Evolutionary conservation across 2,888 invertebrate species (phyloP).

Genomic region (Trissolcus japonicus): DNA sequence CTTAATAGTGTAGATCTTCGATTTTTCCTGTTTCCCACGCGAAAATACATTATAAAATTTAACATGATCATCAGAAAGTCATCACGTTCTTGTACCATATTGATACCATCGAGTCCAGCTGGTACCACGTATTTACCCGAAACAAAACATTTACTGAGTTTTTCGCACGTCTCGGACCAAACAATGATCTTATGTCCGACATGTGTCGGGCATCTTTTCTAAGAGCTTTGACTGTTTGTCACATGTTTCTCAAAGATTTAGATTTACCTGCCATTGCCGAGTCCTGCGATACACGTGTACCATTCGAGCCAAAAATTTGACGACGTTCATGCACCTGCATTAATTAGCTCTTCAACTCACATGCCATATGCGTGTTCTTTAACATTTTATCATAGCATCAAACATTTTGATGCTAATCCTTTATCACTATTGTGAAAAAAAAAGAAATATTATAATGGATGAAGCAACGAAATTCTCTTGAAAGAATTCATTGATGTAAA

Average conservation of each 20-base stretch:
- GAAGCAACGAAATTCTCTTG: not conserved
- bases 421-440: not conserved
- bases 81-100: not conserved
- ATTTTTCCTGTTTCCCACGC: slow-evolving; percentile 1
- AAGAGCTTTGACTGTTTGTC: slow-evolving; percentile 64
- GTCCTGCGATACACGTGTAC: slow-evolving; percentile 65
- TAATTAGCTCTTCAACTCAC: slow-evolving; percentile 60
- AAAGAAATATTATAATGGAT: not conserved
- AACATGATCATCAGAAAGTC: not conserved
- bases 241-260: slow-evolving; percentile 62
- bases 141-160: not conserved
- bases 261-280: slow-evolving; percentile 61
- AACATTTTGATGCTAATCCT: not conserved
- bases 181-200: slow-evolving; percentile 56
- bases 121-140: not conserved
- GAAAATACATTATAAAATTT: not conserved
- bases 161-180: slow-evolving; percentile 25
- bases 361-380: slow-evolving; percentile 16
- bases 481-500: not conserved
- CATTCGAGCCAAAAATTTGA: slow-evolving; percentile 42
- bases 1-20: not conserved
- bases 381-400: not conserved
- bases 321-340: slow-evolving; percentile 65
- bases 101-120: slow-evolving; percentile 1
- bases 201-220: slow-evolving; percentile 63